A percentile compares a stretch with the other conserved stretches of the same genome.
Evolutionary conservation across 2,797 vertebrate species (phyloP).

Genomic region (Anguilla megastoma): DNA sequence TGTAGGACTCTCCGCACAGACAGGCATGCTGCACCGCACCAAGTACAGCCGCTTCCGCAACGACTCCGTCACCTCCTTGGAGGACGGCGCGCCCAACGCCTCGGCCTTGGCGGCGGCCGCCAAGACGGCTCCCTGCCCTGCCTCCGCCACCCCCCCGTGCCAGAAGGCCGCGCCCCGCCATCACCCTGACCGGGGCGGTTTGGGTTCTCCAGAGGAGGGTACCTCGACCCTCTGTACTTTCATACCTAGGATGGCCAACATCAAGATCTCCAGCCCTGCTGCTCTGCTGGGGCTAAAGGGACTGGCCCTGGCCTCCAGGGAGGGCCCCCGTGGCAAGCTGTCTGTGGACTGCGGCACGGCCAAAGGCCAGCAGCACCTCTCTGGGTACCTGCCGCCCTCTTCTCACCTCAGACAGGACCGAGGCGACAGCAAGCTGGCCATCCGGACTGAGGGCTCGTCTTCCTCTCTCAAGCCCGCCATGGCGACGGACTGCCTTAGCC

Average conservation of each 20-base stretch:
- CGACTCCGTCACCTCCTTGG: conserved; percentile 81
- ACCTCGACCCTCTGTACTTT: conserved; percentile 78
- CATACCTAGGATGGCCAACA: conserved; percentile 82
- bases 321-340: conserved; percentile 70
- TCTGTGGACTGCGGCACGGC: conserved; percentile 58
- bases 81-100: conserved; percentile 70
- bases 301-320: conserved; percentile 71
- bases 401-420: conserved; percentile 52
- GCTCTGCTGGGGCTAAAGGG: conserved; percentile 72
- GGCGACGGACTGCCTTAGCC: conserved; percentile 45
- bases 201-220: conserved; percentile 63
- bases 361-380: conserved; percentile 57
- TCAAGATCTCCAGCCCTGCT: conserved; percentile 79
- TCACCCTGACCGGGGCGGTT: conserved; percentile 62
- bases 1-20: conserved; percentile 68
- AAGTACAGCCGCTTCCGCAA: conserved; percentile 91
- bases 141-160: conserved; percentile 31
- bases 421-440: conserved; percentile 47
- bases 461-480: conserved; percentile 56
- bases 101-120: conserved; percentile 58
- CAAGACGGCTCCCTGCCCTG: conserved; percentile 62
- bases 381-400: conserved; percentile 54
- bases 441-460: conserved; percentile 48
- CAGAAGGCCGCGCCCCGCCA: conserved; percentile 2
- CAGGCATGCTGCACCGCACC: conserved; percentile 88